Percentiles rank a stretch among this genome's conserved stretches.
These are phyloP conservation scores for Ichneumon xanthorius DNA, from an alignment of 2,888 invertebrate genomes.

Conservation along the genomic window DNA sequence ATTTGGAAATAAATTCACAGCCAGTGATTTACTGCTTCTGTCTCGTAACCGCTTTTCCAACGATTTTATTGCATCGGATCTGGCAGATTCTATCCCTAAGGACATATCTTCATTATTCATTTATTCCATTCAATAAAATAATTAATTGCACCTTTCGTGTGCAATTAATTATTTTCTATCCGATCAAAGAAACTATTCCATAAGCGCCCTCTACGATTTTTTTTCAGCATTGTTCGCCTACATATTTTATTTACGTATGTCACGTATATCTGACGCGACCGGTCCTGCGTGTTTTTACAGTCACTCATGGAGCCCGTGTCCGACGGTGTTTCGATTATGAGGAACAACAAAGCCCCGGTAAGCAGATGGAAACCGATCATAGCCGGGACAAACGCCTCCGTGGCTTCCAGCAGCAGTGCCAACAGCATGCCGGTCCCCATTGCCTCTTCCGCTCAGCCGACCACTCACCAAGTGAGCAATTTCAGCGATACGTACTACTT, in stretches of 20 bases:
- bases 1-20: background rate
- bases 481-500: slow-evolving; percentile 28
- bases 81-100: background rate
- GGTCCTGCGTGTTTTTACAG: slow-evolving; percentile 28
- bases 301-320: slow-evolving; percentile 57
- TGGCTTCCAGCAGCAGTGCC: slow-evolving; percentile 62
- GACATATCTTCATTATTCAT: background rate
- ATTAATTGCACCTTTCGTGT: background rate
- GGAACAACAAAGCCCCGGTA: slow-evolving; percentile 52
- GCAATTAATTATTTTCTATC: background rate
- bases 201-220: background rate
- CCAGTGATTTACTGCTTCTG: background rate
- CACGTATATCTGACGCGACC: background rate
- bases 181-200: background rate
- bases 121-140: background rate
- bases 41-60: background rate
- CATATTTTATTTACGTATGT: background rate
- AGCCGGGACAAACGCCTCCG: slow-evolving; percentile 52
- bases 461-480: slow-evolving; percentile 78
- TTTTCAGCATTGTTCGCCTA: background rate
- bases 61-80: background rate
- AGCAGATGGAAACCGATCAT: slow-evolving; percentile 60
- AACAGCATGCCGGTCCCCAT: slow-evolving; percentile 68
- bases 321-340: slow-evolving; percentile 43
- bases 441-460: slow-evolving; percentile 70